These are phyloP conservation scores for Hydrolagus affinis DNA, from an alignment of 2,113 vertebrate species.

Conservation along the genomic window DNA sequence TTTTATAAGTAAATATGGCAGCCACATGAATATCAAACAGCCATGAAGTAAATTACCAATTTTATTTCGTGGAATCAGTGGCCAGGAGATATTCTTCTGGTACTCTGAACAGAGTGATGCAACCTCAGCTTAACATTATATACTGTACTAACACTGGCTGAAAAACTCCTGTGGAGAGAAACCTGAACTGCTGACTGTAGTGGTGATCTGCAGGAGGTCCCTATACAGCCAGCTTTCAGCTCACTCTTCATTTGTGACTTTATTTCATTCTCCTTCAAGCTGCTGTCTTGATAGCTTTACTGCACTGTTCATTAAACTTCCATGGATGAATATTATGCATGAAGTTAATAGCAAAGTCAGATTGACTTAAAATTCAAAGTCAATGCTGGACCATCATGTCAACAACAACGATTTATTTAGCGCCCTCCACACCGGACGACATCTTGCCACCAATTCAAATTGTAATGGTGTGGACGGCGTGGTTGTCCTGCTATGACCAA, in stretches of 20 bases:
- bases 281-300: background rate
- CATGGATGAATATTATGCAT: background rate
- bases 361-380: slow-evolving; percentile 20
- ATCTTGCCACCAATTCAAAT: background rate
- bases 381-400: too few species aligned
- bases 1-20: too few species aligned
- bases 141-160: background rate
- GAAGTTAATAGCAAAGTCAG: background rate
- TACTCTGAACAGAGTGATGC: too few species aligned
- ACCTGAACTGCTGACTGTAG: background rate
- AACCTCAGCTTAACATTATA: too few species aligned
- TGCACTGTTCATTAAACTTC: slow-evolving; percentile 17
- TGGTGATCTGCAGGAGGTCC: background rate
- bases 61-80: too few species aligned
- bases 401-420: too few species aligned
- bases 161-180: background rate
- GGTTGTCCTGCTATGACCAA: background rate
- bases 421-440: too few species aligned
- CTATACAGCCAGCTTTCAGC: background rate
- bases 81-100: too few species aligned
- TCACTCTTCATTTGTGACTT: background rate
- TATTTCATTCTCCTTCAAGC: background rate
- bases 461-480: too few species aligned
- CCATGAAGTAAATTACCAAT: too few species aligned
- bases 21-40: too few species aligned